Base-by-base conservation (phyloP, 2,113 vertebrate genomes). In the Amphiprion ocellaris region DNA sequence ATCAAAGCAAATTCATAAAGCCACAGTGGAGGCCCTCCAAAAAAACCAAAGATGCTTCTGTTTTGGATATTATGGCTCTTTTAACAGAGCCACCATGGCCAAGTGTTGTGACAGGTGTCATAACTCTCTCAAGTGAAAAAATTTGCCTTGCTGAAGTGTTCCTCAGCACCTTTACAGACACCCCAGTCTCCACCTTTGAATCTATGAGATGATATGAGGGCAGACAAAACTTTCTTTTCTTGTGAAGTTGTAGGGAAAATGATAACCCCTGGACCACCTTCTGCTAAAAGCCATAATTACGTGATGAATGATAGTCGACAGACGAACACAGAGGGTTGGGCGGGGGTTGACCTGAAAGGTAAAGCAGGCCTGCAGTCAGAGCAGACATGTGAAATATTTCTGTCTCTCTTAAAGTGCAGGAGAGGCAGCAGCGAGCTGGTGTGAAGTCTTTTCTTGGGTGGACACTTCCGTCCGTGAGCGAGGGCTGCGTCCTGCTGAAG, bases 381-480 rank as follows among this genome's bases (percentile, higher is more conserved):
- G 79, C 76, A 92, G 88, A 90, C 85, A 80, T 84, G 90, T 84
- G 82, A 94, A 92, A 93, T 93, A 89, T 89, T 91, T 94, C 67
- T n/a, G 54, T 74, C 73, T 68, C 53, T 64, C 60, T 88, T 84
- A 76, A 89, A 91, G 82, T 72, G 77, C 39, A 6, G 63, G 83
- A 84, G 50, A 75, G 61, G 64, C 55, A 33, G 70, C 69, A 78
- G 79, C 76, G 26, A 65, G 83, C 50, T 65, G 69, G 85, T 91
- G 92, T 87, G 83, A 92, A 90, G 63, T 87, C 84, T 82, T 67
- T 77, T 78, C 55, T 52, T 41, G 33, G 33, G 64, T 23, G 53
- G 62, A 78, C 49, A 73, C 71, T 56, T 80, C 59, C 21, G 10
- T 10, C 49, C 9, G 7, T 68, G 52, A 87, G 86, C 62, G 33